Conservation (phyloP, 2,113 vertebrate genomes). For the Smithornis capensis region DNA sequence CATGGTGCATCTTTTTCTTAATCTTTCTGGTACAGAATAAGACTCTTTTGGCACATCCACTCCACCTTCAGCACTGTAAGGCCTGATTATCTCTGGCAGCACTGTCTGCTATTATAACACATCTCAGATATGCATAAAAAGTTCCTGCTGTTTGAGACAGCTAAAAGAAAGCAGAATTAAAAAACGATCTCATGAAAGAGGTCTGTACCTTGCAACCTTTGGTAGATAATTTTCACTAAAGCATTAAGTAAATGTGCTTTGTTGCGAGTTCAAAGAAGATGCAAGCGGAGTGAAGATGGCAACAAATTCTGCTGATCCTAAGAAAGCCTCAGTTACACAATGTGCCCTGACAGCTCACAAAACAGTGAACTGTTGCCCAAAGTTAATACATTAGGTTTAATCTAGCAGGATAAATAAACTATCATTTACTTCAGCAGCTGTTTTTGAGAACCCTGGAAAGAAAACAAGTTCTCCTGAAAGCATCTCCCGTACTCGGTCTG, state of each 20-base stretch:
- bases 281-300: neutral
- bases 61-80: neutral
- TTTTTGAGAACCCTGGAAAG: neutral
- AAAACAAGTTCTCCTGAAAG: neutral
- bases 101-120: neutral
- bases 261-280: neutral
- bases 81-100: neutral
- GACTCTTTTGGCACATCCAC: neutral
- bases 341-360: neutral
- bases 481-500: neutral
- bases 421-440: neutral
- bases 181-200: neutral
- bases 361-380: neutral
- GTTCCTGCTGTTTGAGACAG: neutral
- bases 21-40: neutral
- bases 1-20: neutral
- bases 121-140: neutral
- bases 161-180: neutral
- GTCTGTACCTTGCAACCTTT: neutral
- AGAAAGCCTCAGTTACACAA: neutral
- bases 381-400: neutral
- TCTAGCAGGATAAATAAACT: neutral
- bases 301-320: neutral
- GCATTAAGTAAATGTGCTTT: neutral
- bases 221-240: neutral